Base-by-base conservation (phyloP, 2,113 vertebrate genomes). In the Nansenia antarctica region DNA sequence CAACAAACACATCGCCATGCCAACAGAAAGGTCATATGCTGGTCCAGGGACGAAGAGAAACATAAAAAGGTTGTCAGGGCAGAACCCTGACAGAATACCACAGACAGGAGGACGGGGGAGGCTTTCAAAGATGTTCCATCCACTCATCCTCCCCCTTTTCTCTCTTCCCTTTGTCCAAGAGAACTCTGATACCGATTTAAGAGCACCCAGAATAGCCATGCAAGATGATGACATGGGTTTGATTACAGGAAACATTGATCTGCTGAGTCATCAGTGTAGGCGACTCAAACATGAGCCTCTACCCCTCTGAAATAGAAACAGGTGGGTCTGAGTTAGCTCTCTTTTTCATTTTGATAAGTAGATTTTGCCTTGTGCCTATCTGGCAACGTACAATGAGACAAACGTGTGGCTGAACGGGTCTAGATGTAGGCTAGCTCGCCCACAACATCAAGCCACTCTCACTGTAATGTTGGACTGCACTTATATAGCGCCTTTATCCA, bases 1-100 rank as follows among this genome's bases (percentile, higher is more conserved):
- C 32, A 34, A 20, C 53, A 72, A 71, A 59, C 14, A 32, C 52
- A 12, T 65, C 30, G n/a, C 70, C 22, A 59, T 72, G 54, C 62
- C 37, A 72, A 72, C 53, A 34, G 53, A 47, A 61, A 58, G 60
- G 47, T 37, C n/a, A 30, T 11, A 18, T n/a, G 18, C 31, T 29
- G 68, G 45, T 54, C 24, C 52, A 15, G 34, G 42, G 30, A 42
- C 32, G 12, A 34, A 7, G 39, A 42, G 27, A 20, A 26, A 31
- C 18, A 32, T 54, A 11, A 49, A 27, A 35, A 11, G 32, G 59
- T 54, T 11, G 30, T 20, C 15, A 49, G 45, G 45, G 45, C 14
- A 20, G 45, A 1, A 22, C n/a, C 6, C 18, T 34, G 31, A 54
- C n/a, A n/a, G n/a, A n/a, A n/a, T 49, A n/a, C 20, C 45, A 49